Evolutionary conservation across 2,797 vertebrate genomes (phyloP).

Genomic region (Typhlichthys eigenmanni): DNA sequence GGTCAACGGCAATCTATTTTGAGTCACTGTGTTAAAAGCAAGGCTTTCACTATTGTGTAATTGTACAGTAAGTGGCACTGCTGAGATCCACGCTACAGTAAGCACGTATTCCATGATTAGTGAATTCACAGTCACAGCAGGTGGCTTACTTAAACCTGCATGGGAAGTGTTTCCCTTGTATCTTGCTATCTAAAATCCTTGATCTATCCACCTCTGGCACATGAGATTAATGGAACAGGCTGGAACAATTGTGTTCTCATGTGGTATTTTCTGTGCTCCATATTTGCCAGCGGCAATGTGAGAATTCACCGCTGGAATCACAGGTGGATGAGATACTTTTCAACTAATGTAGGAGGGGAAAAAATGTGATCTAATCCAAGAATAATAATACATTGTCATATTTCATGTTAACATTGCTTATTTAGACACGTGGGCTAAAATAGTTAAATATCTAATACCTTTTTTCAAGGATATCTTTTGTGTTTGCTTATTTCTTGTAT

Average conservation of each 20-base stretch:
- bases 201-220: slow-evolving; percentile 31
- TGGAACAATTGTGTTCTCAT: slow-evolving; percentile 35
- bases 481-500: slow-evolving; percentile 7
- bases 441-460: neutral
- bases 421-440: neutral
- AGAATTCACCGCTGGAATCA: slow-evolving; percentile 38
- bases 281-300: slow-evolving; percentile 19
- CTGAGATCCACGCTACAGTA: no score
- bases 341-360: neutral
- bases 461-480: neutral
- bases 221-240: slow-evolving; percentile 58
- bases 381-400: neutral
- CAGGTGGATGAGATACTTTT: slow-evolving; percentile 22
- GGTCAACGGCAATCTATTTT: no score
- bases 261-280: no score
- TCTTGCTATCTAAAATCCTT: slow-evolving; percentile 50
- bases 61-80: no score
- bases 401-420: neutral
- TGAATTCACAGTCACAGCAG: slow-evolving; percentile 35
- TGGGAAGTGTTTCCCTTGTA: slow-evolving; percentile 53
- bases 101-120: neutral
- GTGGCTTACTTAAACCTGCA: slow-evolving; percentile 56
- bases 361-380: neutral
- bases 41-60: no score
- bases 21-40: no score